Evolutionary conservation across 2,797 vertebrate genomes (phyloP), one percentile per base, ranked within the genome.

Genomic region (Eulemur mongoz): DNA sequence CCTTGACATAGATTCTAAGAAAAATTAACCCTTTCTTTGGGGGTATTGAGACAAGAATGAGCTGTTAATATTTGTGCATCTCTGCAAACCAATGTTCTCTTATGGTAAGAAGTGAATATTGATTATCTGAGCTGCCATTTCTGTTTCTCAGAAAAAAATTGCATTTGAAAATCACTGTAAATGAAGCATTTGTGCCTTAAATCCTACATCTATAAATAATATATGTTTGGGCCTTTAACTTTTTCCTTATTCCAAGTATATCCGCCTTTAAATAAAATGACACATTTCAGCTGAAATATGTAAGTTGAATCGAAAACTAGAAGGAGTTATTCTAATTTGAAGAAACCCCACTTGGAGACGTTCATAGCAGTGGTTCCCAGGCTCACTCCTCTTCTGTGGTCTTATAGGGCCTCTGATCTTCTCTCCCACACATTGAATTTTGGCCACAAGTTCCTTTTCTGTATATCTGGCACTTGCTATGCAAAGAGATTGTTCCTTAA

Each of bases 201-300:
- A 87, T 89, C 17, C 13, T 88, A 43, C 0, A 88, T 72, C 35
- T 93, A 72, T 54, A 89, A 95, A 80, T 82, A 87, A 72, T 61
- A 40, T 50, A 63, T 43, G 20, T 92, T 89, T 92, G 43, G 32
- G 9, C 10, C 10, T 90, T 95, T 92, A 50, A 54, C 45, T 52
- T 97, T 94, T 97, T 69, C 45, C 23, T 90, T 65, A 86, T 89
- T 50, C 11, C 35, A 92, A 45, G 10, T 89, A 89, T 87, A 81
- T 87, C 2, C 43, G 7, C 10, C 72, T 90, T 84, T 72, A 78
- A 93, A 75, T 91, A 94, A 96, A 59, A 61, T 93, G 59, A 27
- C 57, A 80, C 52, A 93, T 80, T 69, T 94, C 50, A 35, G 6
- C 25, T 94, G 32, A 81, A 45, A 59, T 80, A 86, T 63, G 15